Percentiles rank a stretch among this genome's conserved stretches.
Evolutionary conservation across 2,797 vertebrate species (phyloP).

Genomic region (Loris lydekkerianus): DNA sequence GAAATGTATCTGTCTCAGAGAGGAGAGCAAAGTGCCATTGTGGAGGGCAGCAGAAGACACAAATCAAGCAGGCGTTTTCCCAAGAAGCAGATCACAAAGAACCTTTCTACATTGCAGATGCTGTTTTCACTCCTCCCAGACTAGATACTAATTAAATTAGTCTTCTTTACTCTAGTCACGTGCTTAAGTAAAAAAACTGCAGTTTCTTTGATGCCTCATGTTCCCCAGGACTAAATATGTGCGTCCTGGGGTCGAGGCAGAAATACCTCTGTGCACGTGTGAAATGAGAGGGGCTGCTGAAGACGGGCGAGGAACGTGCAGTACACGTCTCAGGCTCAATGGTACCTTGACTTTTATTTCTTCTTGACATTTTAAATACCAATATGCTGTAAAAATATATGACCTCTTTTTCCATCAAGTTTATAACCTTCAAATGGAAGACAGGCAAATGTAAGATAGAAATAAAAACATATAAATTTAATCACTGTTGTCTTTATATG

Average conservation of each 20-base stretch:
- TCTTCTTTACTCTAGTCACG: background rate
- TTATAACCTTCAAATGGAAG: constrained; percentile 53
- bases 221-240: background rate
- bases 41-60: background rate
- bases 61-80: constrained; percentile 46
- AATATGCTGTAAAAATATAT: constrained; percentile 59
- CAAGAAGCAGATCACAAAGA: constrained; percentile 16
- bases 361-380: constrained; percentile 74
- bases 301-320: background rate
- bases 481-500: background rate
- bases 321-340: background rate
- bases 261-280: background rate
- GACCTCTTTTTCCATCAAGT: constrained; percentile 45
- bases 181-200: background rate
- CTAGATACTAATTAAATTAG: constrained; percentile 29
- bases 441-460: constrained; percentile 31
- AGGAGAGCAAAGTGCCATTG: background rate
- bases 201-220: background rate
- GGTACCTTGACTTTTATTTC: background rate
- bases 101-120: background rate
- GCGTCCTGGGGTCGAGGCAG: background rate
- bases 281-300: background rate
- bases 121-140: background rate
- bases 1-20: background rate
- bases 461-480: constrained; percentile 61